These are phyloP conservation scores for Pangasius sanitwongsei DNA, from an alignment of 2,797 vertebrate genomes.

Conservation along the genomic window DNA sequence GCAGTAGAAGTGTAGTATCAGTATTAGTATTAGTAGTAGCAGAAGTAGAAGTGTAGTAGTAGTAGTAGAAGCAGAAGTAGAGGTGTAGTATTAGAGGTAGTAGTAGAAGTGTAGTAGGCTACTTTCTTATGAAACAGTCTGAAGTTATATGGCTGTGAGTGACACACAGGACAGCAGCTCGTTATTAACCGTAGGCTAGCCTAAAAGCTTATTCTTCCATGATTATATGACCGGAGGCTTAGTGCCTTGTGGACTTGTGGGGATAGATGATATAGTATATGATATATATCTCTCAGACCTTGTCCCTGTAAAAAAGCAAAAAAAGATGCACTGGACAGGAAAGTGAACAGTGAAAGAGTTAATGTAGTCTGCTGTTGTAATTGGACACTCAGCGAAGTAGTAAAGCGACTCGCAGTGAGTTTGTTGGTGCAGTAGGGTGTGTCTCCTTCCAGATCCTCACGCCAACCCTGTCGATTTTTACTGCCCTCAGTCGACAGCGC, in stretches of 20 bases:
- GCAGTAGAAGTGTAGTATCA: neutral
- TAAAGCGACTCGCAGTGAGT: neutral
- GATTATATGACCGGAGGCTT: neutral
- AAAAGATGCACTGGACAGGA: too few relatives aligned
- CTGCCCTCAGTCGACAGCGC: neutral
- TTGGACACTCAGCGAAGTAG: neutral
- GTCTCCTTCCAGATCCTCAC: slow-evolving; percentile 7
- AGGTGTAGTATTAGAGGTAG: too few relatives aligned
- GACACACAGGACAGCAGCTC: neutral
- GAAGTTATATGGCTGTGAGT: neutral
- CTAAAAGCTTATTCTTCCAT: neutral
- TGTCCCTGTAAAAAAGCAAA: too few relatives aligned
- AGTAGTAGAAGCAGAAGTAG: neutral
- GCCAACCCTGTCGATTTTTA: neutral
- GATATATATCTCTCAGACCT: too few relatives aligned
- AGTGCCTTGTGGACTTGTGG: neutral
- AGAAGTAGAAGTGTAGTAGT: too few relatives aligned
- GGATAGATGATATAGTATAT: too few relatives aligned
- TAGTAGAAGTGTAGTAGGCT: neutral
- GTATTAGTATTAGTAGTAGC: neutral
- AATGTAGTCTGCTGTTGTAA: neutral
- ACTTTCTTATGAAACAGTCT: neutral
- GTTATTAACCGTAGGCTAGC: too few relatives aligned
- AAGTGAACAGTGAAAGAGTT: neutral
- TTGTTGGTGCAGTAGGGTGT: slow-evolving; percentile 42